phyloP scores from a whole-genome alignment of 2,113 vertebrate genomes.

The Buteo buteo region DNA sequence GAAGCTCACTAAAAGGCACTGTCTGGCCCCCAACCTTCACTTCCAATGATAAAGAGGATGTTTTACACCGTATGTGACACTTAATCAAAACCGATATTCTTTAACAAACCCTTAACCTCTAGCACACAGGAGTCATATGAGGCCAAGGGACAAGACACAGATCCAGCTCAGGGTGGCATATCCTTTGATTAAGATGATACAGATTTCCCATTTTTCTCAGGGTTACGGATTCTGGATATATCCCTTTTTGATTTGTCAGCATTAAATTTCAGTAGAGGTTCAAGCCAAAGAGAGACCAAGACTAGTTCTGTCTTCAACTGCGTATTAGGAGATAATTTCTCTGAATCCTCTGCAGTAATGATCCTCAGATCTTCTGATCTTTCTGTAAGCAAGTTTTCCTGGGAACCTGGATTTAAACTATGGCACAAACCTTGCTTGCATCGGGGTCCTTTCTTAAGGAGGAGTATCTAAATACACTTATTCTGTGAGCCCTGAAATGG shows the following conservation, averaged over 20 bases:
- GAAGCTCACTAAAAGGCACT: slow-evolving; percentile 72
- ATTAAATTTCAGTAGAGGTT: slow-evolving; percentile 75
- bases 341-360: slow-evolving; percentile 72
- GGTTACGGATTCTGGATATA: slow-evolving; percentile 71
- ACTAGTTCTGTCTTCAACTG: slow-evolving; percentile 70
- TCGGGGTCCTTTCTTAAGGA: slow-evolving; percentile 63
- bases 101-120: slow-evolving; percentile 80
- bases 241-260: slow-evolving; percentile 78
- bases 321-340: slow-evolving; percentile 70
- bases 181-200: slow-evolving; percentile 81
- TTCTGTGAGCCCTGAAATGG: slow-evolving; percentile 60
- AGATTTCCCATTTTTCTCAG: slow-evolving; percentile 73
- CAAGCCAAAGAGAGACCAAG: slow-evolving; percentile 69
- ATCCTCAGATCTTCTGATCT: slow-evolving; percentile 69
- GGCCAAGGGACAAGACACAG: slow-evolving; percentile 72
- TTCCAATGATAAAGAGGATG: slow-evolving; percentile 74
- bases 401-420: slow-evolving; percentile 66
- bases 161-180: slow-evolving; percentile 69
- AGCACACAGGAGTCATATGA: slow-evolving; percentile 63
- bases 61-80: slow-evolving; percentile 77
- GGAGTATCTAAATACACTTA: slow-evolving; percentile 71
- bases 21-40: slow-evolving; percentile 69
- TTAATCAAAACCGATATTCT: slow-evolving; percentile 83
- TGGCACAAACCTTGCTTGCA: slow-evolving; percentile 58
- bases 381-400: slow-evolving; percentile 69